phyloP scores from a whole-genome alignment of 1,140 invertebrate genomes.

The Bradynema listronoti region DNA sequence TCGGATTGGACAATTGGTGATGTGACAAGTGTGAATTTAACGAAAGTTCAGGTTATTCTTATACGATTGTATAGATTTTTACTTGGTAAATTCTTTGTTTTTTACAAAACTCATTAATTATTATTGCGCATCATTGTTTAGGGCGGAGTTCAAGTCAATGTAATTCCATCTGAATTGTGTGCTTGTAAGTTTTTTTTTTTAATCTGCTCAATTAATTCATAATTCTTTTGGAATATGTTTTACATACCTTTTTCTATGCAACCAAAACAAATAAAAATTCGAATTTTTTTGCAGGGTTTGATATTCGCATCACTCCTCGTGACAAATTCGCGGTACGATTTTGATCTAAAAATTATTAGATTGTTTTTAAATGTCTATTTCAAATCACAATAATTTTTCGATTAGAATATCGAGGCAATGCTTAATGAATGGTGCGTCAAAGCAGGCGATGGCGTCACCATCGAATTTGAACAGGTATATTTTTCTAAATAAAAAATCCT shows the following conservation, averaged over 20 bases:
- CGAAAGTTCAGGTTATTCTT: no score
- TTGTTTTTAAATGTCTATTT: neutral
- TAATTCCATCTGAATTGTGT: slow-evolving; percentile 73
- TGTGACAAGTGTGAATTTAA: slow-evolving; percentile 81
- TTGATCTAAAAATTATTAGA: neutral
- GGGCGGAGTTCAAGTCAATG: slow-evolving; percentile 83
- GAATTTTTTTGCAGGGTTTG: slow-evolving; percentile 64
- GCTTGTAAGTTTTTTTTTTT: slow-evolving; percentile 57
- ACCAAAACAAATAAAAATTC: slow-evolving; percentile 2
- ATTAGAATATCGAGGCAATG: slow-evolving; percentile 66
- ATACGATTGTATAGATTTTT: slow-evolving; percentile 28
- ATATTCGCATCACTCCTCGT: slow-evolving; percentile 71
- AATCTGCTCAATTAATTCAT: neutral
- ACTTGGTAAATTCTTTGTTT: no score
- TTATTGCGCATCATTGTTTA: no score
- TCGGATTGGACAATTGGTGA: slow-evolving; percentile 69
- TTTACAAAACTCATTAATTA: neutral
- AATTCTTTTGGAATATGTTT: neutral
- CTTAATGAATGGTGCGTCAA: slow-evolving; percentile 74
- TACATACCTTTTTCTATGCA: no score
- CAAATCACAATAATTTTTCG: neutral
- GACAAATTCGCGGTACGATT: slow-evolving; percentile 62
- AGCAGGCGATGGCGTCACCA: slow-evolving; percentile 71
- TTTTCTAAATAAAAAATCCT: slow-evolving; percentile 54
- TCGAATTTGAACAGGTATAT: slow-evolving; percentile 63